Evolutionary conservation across 2,113 vertebrate species (phyloP), one percentile per base, ranked within the genome.

Genomic region (Sebastes schlegelii): DNA sequence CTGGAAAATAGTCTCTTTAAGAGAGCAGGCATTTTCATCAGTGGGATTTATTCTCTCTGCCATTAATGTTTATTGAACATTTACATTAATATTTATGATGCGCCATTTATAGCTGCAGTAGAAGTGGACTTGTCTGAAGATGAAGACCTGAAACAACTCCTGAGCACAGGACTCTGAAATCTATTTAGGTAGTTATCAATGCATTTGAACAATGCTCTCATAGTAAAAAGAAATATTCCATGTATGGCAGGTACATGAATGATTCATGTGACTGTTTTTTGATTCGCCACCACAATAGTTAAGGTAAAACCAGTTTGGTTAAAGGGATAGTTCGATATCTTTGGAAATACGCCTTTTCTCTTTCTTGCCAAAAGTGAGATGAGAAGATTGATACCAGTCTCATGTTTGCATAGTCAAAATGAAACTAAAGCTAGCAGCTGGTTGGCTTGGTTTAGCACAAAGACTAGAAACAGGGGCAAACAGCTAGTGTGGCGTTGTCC

Each of bases 1-100:
- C 79, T 66, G 75, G 79, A 87, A 88, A 86, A 79, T 68, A 34
- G 70, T 79, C 86, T 72, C 61, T 86, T 67, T 67, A 67, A 66
- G 40, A 61, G 45, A 76, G 49, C 45, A 62, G 46, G 14, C 16
- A 21, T 85, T 88, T 84, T 48, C 71, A 71, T 75, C 77, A 74
- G 69, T 7, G 23, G 40, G 76, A 84, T 81, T 80, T 79, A 74
- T 80, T 84, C n/a, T 11, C 74, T 68, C 75, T 34, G 34, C 34
- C 34, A 34, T 34, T 64, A 86, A 82, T 80, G 58, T 88, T 90
- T 84, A 78, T 77, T 70, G 58, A 49, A 78, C 52, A 58, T 87
- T 83, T 34, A 62, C 74, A 77, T 76, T 74, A 82, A 78, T 86
- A 85, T 83, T 74, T 61, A 83, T 73, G 75, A 63, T 55, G 21